Conservation (phyloP, 1,140 invertebrate genomes). For the Carposina sasakii region DNA sequence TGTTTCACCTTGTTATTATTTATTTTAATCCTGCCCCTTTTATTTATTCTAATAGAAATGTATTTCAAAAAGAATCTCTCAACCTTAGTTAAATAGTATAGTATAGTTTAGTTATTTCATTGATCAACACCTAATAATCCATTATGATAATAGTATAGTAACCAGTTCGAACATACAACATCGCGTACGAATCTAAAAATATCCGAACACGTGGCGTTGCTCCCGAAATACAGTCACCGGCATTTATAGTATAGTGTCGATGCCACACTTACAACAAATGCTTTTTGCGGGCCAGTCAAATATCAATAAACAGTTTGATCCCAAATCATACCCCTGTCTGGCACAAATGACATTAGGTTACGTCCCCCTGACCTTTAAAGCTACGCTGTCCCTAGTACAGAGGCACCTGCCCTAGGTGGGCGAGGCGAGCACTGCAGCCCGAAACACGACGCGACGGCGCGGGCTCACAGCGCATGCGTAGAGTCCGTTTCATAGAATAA, state of each 20-base stretch:
- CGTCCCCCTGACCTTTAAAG: conserved; percentile 49
- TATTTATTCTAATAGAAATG: too few relatives aligned
- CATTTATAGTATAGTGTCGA: not conserved
- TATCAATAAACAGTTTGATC: conserved; percentile 28
- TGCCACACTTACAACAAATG: not conserved
- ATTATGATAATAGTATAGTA: too few relatives aligned
- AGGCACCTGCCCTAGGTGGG: conserved; percentile 43
- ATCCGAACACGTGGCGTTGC: conserved; percentile 9
- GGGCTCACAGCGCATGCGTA: conserved; percentile 45
- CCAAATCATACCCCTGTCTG: conserved; percentile 22
- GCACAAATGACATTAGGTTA: conserved; percentile 26
- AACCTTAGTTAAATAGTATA: too few relatives aligned
- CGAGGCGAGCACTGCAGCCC: conserved; percentile 40
- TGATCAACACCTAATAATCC: too few relatives aligned
- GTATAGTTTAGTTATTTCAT: too few relatives aligned
- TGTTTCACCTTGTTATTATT: too few relatives aligned
- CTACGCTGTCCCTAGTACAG: conserved; percentile 28
- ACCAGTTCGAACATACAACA: too few relatives aligned
- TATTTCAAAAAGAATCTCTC: too few relatives aligned
- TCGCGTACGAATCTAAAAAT: conserved; percentile 15
- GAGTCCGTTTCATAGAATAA: too few relatives aligned
- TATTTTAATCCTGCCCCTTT: too few relatives aligned
- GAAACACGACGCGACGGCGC: conserved; percentile 33
- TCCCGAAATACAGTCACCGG: conserved; percentile 7
- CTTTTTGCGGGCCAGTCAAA: conserved; percentile 14